Evolutionary conservation across 2,888 invertebrate species (phyloP).

Genomic region (Lacanobia oleracea): DNA sequence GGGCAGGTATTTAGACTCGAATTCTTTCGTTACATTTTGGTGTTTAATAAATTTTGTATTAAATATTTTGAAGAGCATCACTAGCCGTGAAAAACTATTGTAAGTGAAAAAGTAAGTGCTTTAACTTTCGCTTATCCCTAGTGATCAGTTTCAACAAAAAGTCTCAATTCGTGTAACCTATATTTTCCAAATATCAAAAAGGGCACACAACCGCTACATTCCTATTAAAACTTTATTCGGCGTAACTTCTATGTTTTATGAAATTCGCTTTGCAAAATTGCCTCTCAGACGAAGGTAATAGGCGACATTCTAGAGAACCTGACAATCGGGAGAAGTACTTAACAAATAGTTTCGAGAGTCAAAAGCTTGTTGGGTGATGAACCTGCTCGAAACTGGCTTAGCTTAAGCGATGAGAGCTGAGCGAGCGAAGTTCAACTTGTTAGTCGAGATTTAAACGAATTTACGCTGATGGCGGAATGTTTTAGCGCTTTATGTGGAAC

Average conservation of each 20-base stretch:
- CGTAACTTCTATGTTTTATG: conserved; percentile 61
- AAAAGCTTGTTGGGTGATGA: conserved; percentile 65
- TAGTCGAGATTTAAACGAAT: conserved; percentile 64
- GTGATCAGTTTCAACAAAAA: neutral
- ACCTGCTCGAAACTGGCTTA: conserved; percentile 62
- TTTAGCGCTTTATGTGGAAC: conserved; percentile 56
- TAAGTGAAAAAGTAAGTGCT: neutral
- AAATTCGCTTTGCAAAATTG: conserved; percentile 56
- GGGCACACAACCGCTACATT: conserved; percentile 21
- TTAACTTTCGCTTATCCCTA: neutral
- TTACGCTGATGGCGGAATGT: conserved; percentile 52
- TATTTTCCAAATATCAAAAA: conserved; percentile 28
- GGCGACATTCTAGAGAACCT: conserved; percentile 55
- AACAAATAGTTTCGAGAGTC: conserved; percentile 67
- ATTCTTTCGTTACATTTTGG: neutral
- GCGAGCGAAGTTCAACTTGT: conserved; percentile 61
- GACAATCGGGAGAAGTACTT: conserved; percentile 65
- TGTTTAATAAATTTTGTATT: conserved; percentile 7
- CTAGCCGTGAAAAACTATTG: neutral
- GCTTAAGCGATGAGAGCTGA: conserved; percentile 57
- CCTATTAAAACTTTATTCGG: conserved; percentile 53
- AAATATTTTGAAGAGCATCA: neutral
- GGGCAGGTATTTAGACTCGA: conserved; percentile 5
- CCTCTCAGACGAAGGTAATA: conserved; percentile 59
- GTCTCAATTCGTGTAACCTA: neutral